Evolutionary conservation across 1,140 invertebrate species (phyloP).

Genomic region (Calephelis virginiensis): DNA sequence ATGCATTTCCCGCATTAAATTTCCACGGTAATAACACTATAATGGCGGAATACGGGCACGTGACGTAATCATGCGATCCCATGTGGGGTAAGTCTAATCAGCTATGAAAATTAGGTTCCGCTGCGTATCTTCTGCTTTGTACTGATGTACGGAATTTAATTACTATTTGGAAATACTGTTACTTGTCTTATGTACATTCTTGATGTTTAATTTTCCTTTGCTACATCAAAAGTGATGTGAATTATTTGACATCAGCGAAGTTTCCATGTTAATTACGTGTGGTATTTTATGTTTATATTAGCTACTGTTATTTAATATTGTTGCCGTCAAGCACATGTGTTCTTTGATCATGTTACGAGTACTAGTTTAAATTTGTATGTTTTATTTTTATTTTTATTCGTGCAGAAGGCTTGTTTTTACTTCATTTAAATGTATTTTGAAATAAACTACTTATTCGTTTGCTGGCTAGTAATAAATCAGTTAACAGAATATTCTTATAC

Average conservation of each 20-base stretch:
- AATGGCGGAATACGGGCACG: slow-evolving; percentile 47
- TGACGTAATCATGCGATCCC: slow-evolving; percentile 63
- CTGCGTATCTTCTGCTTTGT: slow-evolving; percentile 71
- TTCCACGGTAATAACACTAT: slow-evolving; percentile 24
- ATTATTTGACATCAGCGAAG: slow-evolving; percentile 6
- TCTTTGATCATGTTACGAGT: too few relatives aligned
- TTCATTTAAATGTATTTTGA: too few relatives aligned
- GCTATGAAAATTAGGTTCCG: slow-evolving; percentile 78
- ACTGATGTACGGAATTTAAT: slow-evolving; percentile 70
- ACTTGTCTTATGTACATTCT: slow-evolving; percentile 50
- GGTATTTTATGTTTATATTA: slow-evolving; percentile 9
- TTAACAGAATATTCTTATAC: too few relatives aligned
- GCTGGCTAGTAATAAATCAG: too few relatives aligned
- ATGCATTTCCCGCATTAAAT: slow-evolving; percentile 6
- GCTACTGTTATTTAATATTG: not conserved
- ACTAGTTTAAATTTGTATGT: too few relatives aligned
- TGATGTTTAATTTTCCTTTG: slow-evolving; percentile 51
- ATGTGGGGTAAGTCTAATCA: slow-evolving; percentile 74
- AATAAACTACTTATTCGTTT: too few relatives aligned
- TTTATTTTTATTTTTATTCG: too few relatives aligned
- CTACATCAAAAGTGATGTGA: slow-evolving; percentile 13
- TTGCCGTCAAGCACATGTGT: not conserved
- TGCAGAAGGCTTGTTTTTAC: too few relatives aligned
- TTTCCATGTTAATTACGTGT: slow-evolving; percentile 9
- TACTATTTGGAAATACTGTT: slow-evolving; percentile 71